Conservation (phyloP, 2,888 invertebrate genomes). For the Aleiodes alternator region DNA sequence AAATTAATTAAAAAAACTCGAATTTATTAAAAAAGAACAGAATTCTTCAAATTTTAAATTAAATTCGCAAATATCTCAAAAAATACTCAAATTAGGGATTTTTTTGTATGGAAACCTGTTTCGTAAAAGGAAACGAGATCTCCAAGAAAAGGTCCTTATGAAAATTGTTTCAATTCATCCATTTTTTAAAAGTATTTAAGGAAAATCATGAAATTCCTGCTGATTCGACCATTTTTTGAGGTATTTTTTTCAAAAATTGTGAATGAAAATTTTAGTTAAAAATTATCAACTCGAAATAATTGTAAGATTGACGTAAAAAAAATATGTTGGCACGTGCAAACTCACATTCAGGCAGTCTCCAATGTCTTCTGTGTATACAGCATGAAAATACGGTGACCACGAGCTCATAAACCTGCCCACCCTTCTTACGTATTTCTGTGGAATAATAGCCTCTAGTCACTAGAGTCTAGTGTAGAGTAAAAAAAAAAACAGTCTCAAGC, state of each 20-base stretch:
- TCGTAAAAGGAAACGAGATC: too few species aligned
- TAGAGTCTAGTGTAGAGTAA: constrained; percentile 25
- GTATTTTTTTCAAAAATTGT: too few species aligned
- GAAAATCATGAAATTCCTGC: too few species aligned
- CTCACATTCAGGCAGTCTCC: constrained; percentile 35
- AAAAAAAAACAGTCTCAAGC: constrained; percentile 34
- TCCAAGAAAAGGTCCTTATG: too few species aligned
- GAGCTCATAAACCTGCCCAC: constrained; percentile 56
- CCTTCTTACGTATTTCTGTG: constrained; percentile 52
- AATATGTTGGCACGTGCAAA: constrained; percentile 27
- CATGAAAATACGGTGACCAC: constrained; percentile 52
- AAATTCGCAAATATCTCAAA: too few species aligned
- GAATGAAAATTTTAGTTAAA: too few species aligned
- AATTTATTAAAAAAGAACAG: constrained; percentile 14
- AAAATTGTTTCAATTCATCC: too few species aligned
- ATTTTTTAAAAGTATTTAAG: too few species aligned
- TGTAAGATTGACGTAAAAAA: not conserved
- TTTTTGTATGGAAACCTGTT: too few species aligned
- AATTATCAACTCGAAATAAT: constrained; percentile 27
- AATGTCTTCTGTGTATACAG: constrained; percentile 16
- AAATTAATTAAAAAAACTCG: constrained; percentile 8
- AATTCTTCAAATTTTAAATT: too few species aligned
- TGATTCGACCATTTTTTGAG: too few species aligned
- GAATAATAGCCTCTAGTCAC: constrained; percentile 52
- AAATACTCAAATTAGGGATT: too few species aligned